Conservation (phyloP, 2,888 invertebrate genomes). For the Andrena hattorfiana region DNA sequence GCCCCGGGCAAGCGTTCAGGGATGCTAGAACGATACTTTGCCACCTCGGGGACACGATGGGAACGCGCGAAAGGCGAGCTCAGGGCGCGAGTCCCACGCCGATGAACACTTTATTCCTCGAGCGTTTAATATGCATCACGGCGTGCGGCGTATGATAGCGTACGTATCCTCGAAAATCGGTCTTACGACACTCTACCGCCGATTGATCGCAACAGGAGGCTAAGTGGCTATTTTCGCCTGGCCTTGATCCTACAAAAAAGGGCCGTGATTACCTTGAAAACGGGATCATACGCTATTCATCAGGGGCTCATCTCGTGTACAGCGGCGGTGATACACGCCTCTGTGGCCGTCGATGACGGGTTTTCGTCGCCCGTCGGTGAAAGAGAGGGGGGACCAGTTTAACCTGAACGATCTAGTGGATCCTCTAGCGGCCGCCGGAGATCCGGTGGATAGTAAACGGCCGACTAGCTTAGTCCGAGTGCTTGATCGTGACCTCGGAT, state of each 20-base stretch:
- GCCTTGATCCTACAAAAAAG: conserved; percentile 59
- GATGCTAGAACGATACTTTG: too few relatives aligned
- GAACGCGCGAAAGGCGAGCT: neutral
- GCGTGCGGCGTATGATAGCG: neutral
- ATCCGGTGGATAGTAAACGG: conserved; percentile 61
- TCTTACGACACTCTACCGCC: conserved; percentile 37
- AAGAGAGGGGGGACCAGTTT: conserved; percentile 57
- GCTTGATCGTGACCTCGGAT: conserved; percentile 72
- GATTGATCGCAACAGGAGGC: conserved; percentile 42
- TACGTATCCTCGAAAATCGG: conserved; percentile 44
- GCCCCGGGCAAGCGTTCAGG: too few relatives aligned
- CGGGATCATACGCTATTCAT: conserved; percentile 50
- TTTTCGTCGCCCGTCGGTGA: conserved; percentile 13
- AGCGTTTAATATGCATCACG: neutral
- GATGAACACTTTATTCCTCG: too few relatives aligned
- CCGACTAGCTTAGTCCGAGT: conserved; percentile 69
- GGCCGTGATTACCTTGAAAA: conserved; percentile 56
- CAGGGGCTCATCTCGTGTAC: conserved; percentile 25
- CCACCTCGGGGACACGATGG: neutral
- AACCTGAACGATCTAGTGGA: conserved; percentile 63
- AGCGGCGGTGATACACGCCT: neutral
- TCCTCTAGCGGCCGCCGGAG: conserved; percentile 49
- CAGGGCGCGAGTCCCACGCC: neutral
- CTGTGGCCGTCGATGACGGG: conserved; percentile 13
- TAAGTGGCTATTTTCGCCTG: conserved; percentile 56